These are phyloP conservation scores for Crocodylus rhombifer DNA, from an alignment of 2,797 vertebrate genomes.

Conservation along the genomic window DNA sequence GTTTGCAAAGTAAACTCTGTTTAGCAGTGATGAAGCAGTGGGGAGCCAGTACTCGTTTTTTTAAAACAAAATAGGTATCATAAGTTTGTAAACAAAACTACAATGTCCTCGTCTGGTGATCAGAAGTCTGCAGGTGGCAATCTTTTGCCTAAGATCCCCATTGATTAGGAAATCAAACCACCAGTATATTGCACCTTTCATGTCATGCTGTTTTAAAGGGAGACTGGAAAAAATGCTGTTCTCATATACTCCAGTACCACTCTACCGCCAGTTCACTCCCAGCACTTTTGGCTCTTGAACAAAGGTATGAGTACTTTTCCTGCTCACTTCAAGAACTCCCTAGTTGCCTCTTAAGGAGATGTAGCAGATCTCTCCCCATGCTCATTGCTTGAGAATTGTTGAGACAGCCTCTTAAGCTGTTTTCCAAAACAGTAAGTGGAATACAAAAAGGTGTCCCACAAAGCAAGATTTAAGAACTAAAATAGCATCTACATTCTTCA, in stretches of 20 bases:
- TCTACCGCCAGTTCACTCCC: neutral
- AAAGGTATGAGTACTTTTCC: too few relatives aligned
- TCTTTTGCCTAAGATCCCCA: too few relatives aligned
- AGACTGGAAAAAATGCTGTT: neutral
- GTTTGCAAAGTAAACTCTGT: neutral
- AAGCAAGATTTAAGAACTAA: neutral
- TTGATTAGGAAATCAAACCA: neutral
- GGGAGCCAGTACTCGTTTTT: neutral
- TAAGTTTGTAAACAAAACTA: neutral
- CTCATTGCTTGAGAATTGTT: too few relatives aligned
- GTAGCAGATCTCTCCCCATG: too few relatives aligned
- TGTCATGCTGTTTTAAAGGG: neutral
- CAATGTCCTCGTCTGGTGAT: too few relatives aligned
- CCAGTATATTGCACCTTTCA: neutral
- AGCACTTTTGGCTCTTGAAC: too few relatives aligned
- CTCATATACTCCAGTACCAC: neutral
- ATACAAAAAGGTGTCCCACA: neutral
- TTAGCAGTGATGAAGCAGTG: neutral
- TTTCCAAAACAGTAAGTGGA: neutral
- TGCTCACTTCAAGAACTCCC: too few relatives aligned
- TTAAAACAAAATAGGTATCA: neutral
- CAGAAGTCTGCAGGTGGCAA: too few relatives aligned
- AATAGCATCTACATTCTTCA: neutral
- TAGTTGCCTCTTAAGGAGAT: too few relatives aligned
- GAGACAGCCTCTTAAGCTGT: neutral